phyloP scores from a whole-genome alignment of 2,797 vertebrate species.

The Allobates femoralis region DNA sequence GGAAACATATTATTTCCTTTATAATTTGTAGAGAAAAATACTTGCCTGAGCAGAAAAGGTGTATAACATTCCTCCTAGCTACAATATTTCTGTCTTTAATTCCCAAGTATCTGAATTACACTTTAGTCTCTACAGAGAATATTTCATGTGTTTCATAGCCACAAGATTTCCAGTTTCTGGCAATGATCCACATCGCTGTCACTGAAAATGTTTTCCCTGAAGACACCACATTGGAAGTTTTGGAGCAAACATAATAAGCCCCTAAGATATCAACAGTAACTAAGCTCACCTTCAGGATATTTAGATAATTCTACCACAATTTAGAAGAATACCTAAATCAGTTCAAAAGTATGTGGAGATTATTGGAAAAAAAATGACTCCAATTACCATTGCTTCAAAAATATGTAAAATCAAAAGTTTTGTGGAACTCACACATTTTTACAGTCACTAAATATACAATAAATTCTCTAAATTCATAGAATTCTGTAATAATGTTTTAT shows the following conservation, averaged over 20 bases:
- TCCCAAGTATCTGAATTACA: constrained; percentile 41
- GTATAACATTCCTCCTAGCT: constrained; percentile 32
- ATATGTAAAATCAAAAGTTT: not conserved
- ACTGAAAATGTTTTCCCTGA: constrained; percentile 52
- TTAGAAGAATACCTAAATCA: constrained; percentile 34
- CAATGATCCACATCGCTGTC: constrained; percentile 50
- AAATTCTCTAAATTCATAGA: not conserved
- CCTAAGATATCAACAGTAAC: constrained; percentile 47
- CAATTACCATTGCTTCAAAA: not conserved
- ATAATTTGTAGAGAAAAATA: constrained; percentile 34
- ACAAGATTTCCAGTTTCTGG: constrained; percentile 44
- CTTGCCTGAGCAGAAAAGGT: constrained; percentile 39
- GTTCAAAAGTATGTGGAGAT: not conserved
- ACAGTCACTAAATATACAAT: too few species aligned
- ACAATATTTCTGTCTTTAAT: constrained; percentile 40
- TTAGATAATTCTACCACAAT: constrained; percentile 43
- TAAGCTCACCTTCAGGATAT: constrained; percentile 42
- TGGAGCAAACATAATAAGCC: constrained; percentile 54
- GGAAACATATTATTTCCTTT: constrained; percentile 35
- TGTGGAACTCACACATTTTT: too few species aligned
- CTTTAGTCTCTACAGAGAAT: constrained; percentile 47
- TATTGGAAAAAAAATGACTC: not conserved
- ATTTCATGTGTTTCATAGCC: constrained; percentile 41
- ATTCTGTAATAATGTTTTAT: not conserved
- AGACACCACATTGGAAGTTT: constrained; percentile 51